Percentiles rank a stretch among this genome's conserved stretches.
Conservation (phyloP, 2,113 vertebrate species). For the Jaculus jaculus region DNA sequence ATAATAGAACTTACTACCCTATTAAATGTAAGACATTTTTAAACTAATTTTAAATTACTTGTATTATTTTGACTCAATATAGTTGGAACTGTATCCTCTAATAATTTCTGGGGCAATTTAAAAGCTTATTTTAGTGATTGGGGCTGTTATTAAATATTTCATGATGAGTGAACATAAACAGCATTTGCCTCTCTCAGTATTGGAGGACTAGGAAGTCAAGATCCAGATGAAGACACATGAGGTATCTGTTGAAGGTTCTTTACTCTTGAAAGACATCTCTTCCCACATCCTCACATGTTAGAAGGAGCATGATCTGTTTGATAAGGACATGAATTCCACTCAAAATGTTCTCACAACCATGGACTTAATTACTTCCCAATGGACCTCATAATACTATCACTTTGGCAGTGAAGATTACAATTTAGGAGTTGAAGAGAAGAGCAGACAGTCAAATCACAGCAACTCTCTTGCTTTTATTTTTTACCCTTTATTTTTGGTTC, state of each 20-base stretch:
- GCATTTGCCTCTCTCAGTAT: neutral
- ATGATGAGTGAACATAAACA: neutral
- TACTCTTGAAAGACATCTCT: neutral
- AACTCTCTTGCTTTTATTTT: neutral
- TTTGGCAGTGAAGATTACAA: neutral
- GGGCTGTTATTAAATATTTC: neutral
- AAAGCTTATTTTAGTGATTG: neutral
- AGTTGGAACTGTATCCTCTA: neutral
- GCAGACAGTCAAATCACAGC: neutral
- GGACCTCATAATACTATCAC: neutral
- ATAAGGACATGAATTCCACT: neutral
- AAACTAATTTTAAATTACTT: neutral
- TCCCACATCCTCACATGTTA: neutral
- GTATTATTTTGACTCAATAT: neutral
- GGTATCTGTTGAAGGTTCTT: neutral
- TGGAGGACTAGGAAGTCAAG: neutral
- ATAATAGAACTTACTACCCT: neutral
- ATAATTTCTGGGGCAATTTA: neutral
- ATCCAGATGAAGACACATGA: neutral
- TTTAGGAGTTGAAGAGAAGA: neutral
- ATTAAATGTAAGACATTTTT: neutral
- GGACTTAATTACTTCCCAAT: neutral
- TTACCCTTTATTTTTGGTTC: neutral
- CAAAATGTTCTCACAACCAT: neutral
- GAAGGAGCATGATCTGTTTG: neutral